phyloP scores from a whole-genome alignment of 1,140 invertebrate genomes.

The Augochlora pura region DNA sequence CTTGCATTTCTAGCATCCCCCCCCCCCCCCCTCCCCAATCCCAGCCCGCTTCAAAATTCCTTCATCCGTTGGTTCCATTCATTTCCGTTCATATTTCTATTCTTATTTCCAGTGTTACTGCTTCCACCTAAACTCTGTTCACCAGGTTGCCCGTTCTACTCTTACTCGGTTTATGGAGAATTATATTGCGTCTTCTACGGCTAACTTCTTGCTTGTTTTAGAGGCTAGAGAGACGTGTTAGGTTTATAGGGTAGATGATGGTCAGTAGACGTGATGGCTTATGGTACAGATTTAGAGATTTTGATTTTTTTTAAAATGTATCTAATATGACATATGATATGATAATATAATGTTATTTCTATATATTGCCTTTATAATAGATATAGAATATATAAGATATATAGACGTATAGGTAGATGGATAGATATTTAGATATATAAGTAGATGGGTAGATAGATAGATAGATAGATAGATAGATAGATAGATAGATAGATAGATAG shows the following conservation, averaged over 20 bases:
- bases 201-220: slow-evolving; percentile 23
- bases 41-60: neutral
- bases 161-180: slow-evolving; percentile 2
- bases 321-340: no score
- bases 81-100: neutral
- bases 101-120: neutral
- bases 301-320: no score
- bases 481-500: no score
- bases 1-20: neutral
- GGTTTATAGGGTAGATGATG: neutral
- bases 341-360: no score
- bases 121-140: neutral
- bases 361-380: no score
- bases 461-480: no score
- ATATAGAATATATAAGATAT: no score
- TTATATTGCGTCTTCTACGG: slow-evolving; percentile 8
- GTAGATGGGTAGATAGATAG: no score
- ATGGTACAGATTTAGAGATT: no score
- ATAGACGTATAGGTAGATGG: no score
- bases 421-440: no score
- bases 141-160: neutral
- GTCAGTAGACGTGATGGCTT: neutral
- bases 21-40: neutral
- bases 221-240: neutral
- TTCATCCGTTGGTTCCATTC: neutral